Percentiles rank a stretch among this genome's conserved stretches.
phyloP scores from a whole-genome alignment of 2,797 vertebrate species.

The Thunnus albacares region DNA sequence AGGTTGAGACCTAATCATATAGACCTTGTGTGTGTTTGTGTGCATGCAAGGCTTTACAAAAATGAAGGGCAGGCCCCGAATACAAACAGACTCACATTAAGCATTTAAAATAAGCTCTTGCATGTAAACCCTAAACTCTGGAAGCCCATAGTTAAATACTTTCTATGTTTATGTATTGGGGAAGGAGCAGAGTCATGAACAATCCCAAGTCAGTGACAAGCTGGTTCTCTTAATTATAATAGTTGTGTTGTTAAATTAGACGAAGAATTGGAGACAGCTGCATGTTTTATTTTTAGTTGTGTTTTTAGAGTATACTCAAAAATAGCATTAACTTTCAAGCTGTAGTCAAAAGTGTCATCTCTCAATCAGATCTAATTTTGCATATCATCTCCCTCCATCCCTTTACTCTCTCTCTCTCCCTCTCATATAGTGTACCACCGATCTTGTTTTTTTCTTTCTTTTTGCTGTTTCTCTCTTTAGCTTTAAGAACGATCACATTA shows the following conservation, averaged over 20 bases:
- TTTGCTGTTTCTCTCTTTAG: constrained; percentile 6
- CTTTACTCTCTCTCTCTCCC: constrained; percentile 10
- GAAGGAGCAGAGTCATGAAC: constrained; percentile 27
- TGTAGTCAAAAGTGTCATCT: constrained; percentile 52
- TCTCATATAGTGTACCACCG: neutral
- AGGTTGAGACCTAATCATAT: constrained; percentile 10
- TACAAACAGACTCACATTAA: constrained; percentile 2
- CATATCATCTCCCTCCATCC: neutral
- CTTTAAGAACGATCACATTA: constrained; percentile 50
- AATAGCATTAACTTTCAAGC: constrained; percentile 52
- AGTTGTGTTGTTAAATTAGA: constrained; percentile 38
- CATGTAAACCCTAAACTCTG: constrained; percentile 4
- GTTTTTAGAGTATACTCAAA: constrained; percentile 26
- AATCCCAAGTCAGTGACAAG: constrained; percentile 1
- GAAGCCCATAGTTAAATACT: constrained; percentile 16
- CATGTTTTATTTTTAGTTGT: constrained; percentile 30
- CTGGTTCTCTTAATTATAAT: constrained; percentile 19
- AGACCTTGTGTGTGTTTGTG: neutral
- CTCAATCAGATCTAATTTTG: constrained; percentile 30
- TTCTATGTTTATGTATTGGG: neutral
- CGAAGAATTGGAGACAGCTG: constrained; percentile 23
- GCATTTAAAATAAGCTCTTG: constrained; percentile 21
- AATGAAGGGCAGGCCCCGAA: neutral
- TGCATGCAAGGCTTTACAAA: neutral
- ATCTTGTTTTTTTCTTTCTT: neutral